A percentile compares a stretch with the other conserved stretches of the same genome.
Conservation (phyloP, 2,797 vertebrate genomes). For the Otus scops region DNA sequence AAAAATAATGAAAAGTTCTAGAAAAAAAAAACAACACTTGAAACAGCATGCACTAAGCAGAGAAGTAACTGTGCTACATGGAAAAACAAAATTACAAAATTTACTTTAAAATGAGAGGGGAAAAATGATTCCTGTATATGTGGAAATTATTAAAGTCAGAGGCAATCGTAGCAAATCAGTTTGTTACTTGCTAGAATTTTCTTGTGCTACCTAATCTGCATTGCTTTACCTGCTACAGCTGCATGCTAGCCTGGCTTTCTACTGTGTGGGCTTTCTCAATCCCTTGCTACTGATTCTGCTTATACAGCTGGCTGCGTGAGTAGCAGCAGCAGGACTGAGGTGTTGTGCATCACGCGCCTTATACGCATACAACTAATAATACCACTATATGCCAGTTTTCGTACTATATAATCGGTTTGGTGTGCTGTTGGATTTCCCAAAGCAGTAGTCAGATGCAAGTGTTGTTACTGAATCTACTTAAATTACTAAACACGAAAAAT, state of each 20-base stretch:
- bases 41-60: slow-evolving; percentile 1
- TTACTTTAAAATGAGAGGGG: not conserved
- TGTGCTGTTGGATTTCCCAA: not conserved
- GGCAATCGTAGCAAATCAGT: not conserved
- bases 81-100: not conserved
- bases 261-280: not conserved
- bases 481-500: not conserved
- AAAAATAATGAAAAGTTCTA: not conserved
- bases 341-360: not conserved
- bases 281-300: slow-evolving; percentile 42
- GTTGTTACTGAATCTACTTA: not conserved
- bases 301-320: not conserved
- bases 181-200: not conserved
- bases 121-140: not conserved
- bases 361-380: not conserved
- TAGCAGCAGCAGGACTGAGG: not conserved
- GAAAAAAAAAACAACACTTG: not conserved
- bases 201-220: not conserved
- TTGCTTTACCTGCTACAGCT: slow-evolving; percentile 28
- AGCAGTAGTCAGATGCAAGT: not conserved
- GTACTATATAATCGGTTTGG: not conserved
- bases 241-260: slow-evolving; percentile 48
- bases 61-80: not conserved
- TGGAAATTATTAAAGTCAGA: not conserved
- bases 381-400: not conserved